Evolutionary conservation across 2,888 invertebrate species (phyloP), one percentile per base, ranked within the genome.

Genomic region (Megaustenia siamemsis): DNA sequence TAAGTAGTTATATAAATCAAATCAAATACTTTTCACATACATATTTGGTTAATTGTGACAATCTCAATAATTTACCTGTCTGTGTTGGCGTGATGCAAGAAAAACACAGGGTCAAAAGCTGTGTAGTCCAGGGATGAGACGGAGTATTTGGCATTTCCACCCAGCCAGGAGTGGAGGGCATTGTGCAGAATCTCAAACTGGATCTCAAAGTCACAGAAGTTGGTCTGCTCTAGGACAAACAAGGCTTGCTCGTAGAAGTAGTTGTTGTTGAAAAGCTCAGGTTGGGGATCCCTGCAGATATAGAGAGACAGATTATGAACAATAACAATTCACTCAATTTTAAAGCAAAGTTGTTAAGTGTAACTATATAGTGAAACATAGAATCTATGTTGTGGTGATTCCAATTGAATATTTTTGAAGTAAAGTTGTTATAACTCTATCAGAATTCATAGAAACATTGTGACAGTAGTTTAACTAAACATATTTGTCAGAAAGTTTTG

Each of bases 171-270:
- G 60, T 88, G 88, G 63, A 88, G 87, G 43, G 86, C 86, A 76
- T 88, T 88, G 83, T 88, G 88, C 5, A 86, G 63, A 32, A 88
- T 80, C 73, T 88, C 88, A 75, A 83, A 87, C 83, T 87, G 87
- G 35, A 87, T 83, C 73, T 89, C 88, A 76, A 88, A 88, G 83
- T 87, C 88, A 66, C 89, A 87, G 83, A 86, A 88, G 78, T 88
- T 86, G 24, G 79, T 84, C 85, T 89, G 89, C 66, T 87, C 89
- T 32, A 88, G 83, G 38, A 80, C 86, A n/a, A 86, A 83, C 76
- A 87, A 77, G 8, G 82, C 86, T 66, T 88, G 86, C 28, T 88
- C 83, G 56, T 79, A 87, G 49, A 88, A 84, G 32, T 75, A 24
- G 38, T 76, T 56, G 5, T 76, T 68, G 45, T 87, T 84, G 60